phyloP scores from a whole-genome alignment of 1,140 invertebrate species.

The Oryctes rhinoceros region DNA sequence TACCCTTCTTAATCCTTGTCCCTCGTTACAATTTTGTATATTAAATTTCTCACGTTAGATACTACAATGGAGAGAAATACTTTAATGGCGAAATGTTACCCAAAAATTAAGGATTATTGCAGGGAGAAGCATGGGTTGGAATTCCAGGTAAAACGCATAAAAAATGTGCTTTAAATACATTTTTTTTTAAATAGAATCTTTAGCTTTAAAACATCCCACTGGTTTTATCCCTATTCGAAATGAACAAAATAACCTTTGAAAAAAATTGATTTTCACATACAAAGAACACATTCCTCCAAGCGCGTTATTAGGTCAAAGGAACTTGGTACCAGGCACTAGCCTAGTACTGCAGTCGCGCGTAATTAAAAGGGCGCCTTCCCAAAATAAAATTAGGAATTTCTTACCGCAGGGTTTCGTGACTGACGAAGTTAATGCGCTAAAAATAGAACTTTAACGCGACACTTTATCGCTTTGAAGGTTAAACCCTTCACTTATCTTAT shows the following conservation, averaged over 20 bases:
- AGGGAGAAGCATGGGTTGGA: conserved; percentile 97
- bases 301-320: conserved; percentile 3
- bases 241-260: too few relatives aligned
- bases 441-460: not conserved
- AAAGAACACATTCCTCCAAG: not conserved
- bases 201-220: not conserved
- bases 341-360: not conserved
- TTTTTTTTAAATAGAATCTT: not conserved
- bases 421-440: too few relatives aligned
- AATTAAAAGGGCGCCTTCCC: too few relatives aligned
- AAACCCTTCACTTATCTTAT: not conserved
- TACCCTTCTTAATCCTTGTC: conserved; percentile 15
- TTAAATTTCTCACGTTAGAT: conserved; percentile 70
- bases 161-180: not conserved
- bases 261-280: not conserved
- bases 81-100: conserved; percentile 98
- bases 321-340: not conserved
- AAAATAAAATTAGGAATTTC: too few relatives aligned
- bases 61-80: conserved; percentile 98
- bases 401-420: too few relatives aligned
- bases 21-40: not conserved
- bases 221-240: too few relatives aligned
- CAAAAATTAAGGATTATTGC: conserved; percentile 96
- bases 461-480: not conserved
- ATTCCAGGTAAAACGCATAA: conserved; percentile 82